Base-by-base conservation (phyloP, 2,888 invertebrate species). In the Drosophila pseudotalamancana region DNA sequence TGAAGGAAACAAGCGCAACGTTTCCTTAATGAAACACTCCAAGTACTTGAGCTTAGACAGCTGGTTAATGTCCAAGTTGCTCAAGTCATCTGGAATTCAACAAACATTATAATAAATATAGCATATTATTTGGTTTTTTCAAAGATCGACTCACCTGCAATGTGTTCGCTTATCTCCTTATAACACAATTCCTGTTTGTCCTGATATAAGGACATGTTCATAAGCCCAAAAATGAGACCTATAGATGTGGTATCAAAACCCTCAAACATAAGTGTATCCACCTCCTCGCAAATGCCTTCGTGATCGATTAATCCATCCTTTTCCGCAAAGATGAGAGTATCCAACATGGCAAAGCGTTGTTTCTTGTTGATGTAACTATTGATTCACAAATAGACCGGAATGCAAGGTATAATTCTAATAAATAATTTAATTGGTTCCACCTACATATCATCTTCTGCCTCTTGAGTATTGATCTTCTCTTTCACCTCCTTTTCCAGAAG, bases 181-280 rank as follows among this genome's bases (percentile, higher is more conserved):
- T 68, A 88, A 39, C 89, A 89, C 4, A 65, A 63, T 16, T 88
- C 70, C 45, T 89, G 89, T 34, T 85, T 74, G 8, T 89, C 81
- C 2, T 78, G 68, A 48, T 83, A 70, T 0, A 88, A 25, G 0
- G 83, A 68, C 50, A 89, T 64, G 42, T 87, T 89, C 89, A 90
- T 86, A 0, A 89, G 62, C 0, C 66, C 73, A 54, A 89, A 90
- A 31, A 77, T 89, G 0, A 89, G 66, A 3, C 80, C 79, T 46
- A 88, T 87, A 0, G 90, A 90, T 9, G 89, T 89, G 4, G 89
- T 89, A 27, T 87, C 87, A 16, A 68, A 87, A 0, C 87, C 82
- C 29, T 55, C 82, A 16, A 78, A 76, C 93, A 95, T 94, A 62
- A 95, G 94, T 0, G 95, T 95, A 65, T 95, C 94, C 0, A 95